Evolutionary conservation across 2,888 invertebrate genomes (phyloP), one percentile per base, ranked within the genome.

Genomic region (Caenorhabditis drosophilae): DNA sequence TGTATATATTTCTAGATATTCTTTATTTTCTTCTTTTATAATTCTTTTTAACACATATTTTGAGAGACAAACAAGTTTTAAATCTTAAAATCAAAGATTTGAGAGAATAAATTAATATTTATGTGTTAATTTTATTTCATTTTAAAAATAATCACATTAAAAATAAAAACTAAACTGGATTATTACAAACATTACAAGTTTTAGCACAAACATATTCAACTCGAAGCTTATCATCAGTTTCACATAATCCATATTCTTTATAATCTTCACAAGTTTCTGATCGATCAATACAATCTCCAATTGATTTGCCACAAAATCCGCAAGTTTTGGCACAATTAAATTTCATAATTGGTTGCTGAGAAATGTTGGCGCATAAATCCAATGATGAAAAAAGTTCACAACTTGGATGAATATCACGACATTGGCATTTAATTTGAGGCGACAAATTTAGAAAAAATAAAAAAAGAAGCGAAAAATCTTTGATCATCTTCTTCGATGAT

Each of bases 181-280:
- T 26, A 3, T 25, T 34, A 46, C 63, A 63, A 20, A 63, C 63
- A 40, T 53, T 20, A 25, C 63, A 63, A 45, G 63, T 58, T 2
- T 46, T n/a, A 4, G 63, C 50, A 27, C 63, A 63, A 2, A 58
- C 63, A 35, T 63, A 63, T 38, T 63, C 63, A n/a, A 63, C 50
- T 11, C 63, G 38, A 27, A 63, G 27, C 25, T 49, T 49, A 26
- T 63, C 63, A 46, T 63, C 63, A 7, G 53, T 54, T 18, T 63
- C 63, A 45, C 63, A 63, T 9, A 54, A 36, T 36, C 63, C 63
- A 1, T 34, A 18, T 1, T 36, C 23, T 18, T 57, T 53, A 34
- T 63, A 63, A 18, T 57, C 57, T 2, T 25, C 46, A 34, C 63
- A 63, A 35, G 57, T 57, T 11, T 48, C 45, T 12, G 54, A 26